These are phyloP conservation scores for Cerceris ruficornis DNA, from an alignment of 2,888 invertebrate genomes.

Conservation along the genomic window DNA sequence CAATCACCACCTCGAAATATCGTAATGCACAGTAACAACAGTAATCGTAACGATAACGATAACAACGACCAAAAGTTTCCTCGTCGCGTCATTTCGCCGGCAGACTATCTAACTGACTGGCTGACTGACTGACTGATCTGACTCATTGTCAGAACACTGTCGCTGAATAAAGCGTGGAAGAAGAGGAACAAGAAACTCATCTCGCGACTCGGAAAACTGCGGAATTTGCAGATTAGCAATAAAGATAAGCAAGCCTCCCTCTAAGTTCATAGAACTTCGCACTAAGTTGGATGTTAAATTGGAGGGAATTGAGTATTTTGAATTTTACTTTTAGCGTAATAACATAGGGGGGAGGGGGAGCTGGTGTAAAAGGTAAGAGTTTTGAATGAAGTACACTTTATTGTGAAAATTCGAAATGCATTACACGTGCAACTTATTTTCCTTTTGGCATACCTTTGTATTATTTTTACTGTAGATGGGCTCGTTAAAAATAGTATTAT, in stretches of 20 bases:
- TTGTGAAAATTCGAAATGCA: no score
- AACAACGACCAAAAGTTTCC: conserved; percentile 62
- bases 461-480: no score
- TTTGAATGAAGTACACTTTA: no score
- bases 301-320: background rate
- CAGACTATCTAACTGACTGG: conserved; percentile 54
- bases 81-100: conserved; percentile 71
- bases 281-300: background rate
- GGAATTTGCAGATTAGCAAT: background rate
- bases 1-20: conserved; percentile 7
- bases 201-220: no score
- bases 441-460: no score
- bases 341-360: no score
- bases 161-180: background rate
- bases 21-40: conserved; percentile 25
- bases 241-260: background rate
- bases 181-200: background rate
- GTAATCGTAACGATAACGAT: conserved; percentile 29
- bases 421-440: no score
- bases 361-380: no score
- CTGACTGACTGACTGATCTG: background rate
- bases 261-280: background rate
- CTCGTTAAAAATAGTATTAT: no score
- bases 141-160: background rate
- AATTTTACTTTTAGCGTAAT: background rate